These are phyloP conservation scores for Vimba vimba DNA, from an alignment of 2,113 vertebrate species.

Conservation along the genomic window DNA sequence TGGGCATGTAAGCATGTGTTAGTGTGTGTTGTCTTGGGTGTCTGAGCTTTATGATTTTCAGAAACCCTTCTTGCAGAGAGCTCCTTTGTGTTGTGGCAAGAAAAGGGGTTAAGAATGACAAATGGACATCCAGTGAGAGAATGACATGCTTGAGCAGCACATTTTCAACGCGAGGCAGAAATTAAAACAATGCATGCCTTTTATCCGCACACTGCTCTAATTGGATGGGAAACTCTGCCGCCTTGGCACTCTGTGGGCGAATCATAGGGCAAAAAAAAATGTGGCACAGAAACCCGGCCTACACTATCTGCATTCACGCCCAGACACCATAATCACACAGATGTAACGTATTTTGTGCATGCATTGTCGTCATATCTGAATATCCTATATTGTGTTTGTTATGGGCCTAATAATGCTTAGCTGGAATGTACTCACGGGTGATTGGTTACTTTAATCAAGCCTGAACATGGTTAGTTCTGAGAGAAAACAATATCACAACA, in stretches of 20 bases:
- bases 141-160: conserved; percentile 72
- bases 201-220: conserved; percentile 72
- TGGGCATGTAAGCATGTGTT: conserved; percentile 39
- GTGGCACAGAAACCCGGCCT: conserved; percentile 58
- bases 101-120: conserved; percentile 76
- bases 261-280: conserved; percentile 50
- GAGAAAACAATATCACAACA: conserved; percentile 40
- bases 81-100: conserved; percentile 26
- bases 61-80: background rate
- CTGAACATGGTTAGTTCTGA: conserved; percentile 34
- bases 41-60: conserved; percentile 16
- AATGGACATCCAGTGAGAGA: conserved; percentile 66
- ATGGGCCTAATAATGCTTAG: background rate
- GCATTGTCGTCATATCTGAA: background rate
- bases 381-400: background rate
- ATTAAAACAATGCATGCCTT: conserved; percentile 78
- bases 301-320: conserved; percentile 13
- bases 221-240: conserved; percentile 72
- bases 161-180: conserved; percentile 67
- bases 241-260: conserved; percentile 60
- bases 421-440: conserved; percentile 9
- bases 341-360: background rate
- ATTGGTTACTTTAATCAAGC: conserved; percentile 40
- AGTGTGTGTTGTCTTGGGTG: conserved; percentile 24
- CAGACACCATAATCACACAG: background rate